A percentile compares a stretch with the other conserved stretches of the same genome.
phyloP scores from a whole-genome alignment of 2,797 vertebrate species.

The Clarias laeviceps region DNA sequence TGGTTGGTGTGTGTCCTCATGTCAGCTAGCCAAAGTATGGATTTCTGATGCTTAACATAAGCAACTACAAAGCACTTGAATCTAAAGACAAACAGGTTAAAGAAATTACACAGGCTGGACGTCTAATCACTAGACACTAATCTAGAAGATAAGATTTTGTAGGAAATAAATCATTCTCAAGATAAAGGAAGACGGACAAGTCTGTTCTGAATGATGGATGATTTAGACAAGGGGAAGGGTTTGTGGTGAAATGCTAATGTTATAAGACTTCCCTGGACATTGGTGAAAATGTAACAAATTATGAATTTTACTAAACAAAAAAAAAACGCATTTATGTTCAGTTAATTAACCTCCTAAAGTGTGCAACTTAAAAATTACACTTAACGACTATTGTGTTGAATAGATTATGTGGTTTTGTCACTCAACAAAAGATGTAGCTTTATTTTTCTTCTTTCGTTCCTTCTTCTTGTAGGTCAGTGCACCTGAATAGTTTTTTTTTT shows the following conservation, averaged over 20 bases:
- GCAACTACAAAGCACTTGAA: background rate
- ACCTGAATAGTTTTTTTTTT: background rate
- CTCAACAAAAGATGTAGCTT: background rate
- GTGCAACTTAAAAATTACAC: background rate
- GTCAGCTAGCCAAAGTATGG: background rate
- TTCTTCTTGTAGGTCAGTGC: conserved; percentile 21
- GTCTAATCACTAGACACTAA: background rate
- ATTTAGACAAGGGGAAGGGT: background rate
- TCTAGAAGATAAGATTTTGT: conserved; percentile 11
- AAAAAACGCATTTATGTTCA: background rate
- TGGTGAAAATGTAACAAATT: background rate
- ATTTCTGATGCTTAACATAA: background rate
- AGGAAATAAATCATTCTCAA: conserved; percentile 4
- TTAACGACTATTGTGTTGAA: background rate
- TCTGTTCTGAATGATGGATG: background rate
- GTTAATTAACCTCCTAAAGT: background rate
- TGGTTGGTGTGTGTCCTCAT: too few relatives aligned
- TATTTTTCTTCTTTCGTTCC: background rate
- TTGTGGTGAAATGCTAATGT: background rate
- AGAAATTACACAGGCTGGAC: background rate
- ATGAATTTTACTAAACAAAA: background rate
- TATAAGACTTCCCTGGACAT: background rate
- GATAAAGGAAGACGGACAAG: conserved; percentile 17
- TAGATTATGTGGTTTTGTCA: background rate
- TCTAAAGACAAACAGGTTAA: background rate